Evolutionary conservation across 2,888 invertebrate genomes (phyloP), one percentile per base, ranked within the genome.

Genomic region (Stramonita haemastoma): DNA sequence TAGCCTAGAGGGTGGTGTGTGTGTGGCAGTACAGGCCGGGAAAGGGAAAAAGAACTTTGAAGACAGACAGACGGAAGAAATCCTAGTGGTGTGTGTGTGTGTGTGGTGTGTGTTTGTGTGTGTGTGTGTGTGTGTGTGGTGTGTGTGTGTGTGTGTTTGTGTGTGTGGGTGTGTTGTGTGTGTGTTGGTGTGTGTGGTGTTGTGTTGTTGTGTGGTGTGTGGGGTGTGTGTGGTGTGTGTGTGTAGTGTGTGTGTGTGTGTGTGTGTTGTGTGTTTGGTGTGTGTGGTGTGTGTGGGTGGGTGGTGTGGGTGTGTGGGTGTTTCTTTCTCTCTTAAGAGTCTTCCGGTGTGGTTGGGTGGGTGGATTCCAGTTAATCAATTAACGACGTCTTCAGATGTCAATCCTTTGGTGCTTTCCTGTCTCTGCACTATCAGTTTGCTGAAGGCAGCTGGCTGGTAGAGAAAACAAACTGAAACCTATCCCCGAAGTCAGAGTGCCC

Each of bases 31-130:
- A n/a, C 4, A n/a, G 26, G 73, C 4, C 4, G 36, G 46, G 34
- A 56, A 46, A 46, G n/a, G 85, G 73, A 77, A 26, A 87, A 19
- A 73, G 73, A 70, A 36, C 8, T n/a, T 77, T 5, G 36, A 77
- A 87, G 87, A 73, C 17, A 73, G 73, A 87, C 36, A 46, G 46
- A 86, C 29, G 66, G 60, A 86, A n/a, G 73, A 73, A n/a, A 73
- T n/a, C n/a, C n/a, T n/a, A n/a, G 46, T 46, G 4, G n/a, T n/a
- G n/a, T n/a, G n/a, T n/a, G n/a, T n/a, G 73, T n/a, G 8, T 1
- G n/a, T n/a, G n/a, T n/a, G n/a, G n/a, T 60, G 66, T 46, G 46
- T 46, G 4, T 5, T 46, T 46, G 4, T 46, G 4, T 46, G 4
- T 46, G 4, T 46, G 46, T 46, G 4, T 46, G 46, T 46, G 46